phyloP scores from a whole-genome alignment of 2,113 vertebrate species.

The Anseranas semipalmata region DNA sequence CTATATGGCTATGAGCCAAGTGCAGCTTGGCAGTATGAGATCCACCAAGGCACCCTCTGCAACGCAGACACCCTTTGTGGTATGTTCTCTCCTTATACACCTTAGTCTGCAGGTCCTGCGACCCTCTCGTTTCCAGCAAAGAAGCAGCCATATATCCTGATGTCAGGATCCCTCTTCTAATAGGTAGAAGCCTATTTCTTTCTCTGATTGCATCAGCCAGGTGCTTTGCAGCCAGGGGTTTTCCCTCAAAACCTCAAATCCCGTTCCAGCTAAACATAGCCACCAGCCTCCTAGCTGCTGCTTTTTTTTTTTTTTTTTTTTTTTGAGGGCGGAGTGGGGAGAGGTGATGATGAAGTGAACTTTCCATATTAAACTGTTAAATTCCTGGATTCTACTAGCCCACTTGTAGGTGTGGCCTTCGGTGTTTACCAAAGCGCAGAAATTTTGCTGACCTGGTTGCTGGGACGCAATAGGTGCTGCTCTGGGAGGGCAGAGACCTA shows the following conservation, averaged over 20 bases:
- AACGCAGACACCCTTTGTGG: accelerated
- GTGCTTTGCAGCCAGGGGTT: neutral
- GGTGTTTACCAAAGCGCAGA: neutral
- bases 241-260: constrained; percentile 62
- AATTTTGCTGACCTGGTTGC: neutral
- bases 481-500: neutral
- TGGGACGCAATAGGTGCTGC: neutral
- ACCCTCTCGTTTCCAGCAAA: neutral
- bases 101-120: neutral
- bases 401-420: neutral
- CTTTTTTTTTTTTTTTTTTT: neutral
- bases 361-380: neutral
- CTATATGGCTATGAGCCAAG: accelerated
- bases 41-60: neutral
- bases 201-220: constrained; percentile 65
- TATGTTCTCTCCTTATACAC: neutral
- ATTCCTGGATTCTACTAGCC: neutral
- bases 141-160: neutral
- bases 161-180: constrained; percentile 19
- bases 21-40: neutral
- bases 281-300: constrained; percentile 18
- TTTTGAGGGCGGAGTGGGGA: neutral
- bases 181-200: constrained; percentile 20
- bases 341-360: neutral
- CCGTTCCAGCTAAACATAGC: constrained; percentile 23